Evolutionary conservation across 1,140 invertebrate genomes (phyloP).

Genomic region (Galleria mellonella): DNA sequence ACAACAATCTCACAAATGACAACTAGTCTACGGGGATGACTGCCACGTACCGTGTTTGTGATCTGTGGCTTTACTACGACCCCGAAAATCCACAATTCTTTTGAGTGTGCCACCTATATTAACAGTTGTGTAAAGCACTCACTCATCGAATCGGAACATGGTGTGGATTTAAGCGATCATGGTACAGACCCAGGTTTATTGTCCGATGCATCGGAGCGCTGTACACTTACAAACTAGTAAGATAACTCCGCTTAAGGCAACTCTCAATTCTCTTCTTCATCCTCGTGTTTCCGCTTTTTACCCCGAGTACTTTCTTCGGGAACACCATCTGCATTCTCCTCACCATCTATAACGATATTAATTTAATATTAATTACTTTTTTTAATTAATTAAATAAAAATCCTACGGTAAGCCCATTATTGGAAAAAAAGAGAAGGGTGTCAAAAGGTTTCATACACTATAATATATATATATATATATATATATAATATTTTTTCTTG

Average conservation of each 20-base stretch:
- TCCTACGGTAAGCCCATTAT: no score
- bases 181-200: constrained; percentile 39
- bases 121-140: neutral
- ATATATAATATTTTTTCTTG: no score
- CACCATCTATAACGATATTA: constrained; percentile 29
- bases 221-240: constrained; percentile 71
- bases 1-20: constrained; percentile 44
- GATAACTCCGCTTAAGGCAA: constrained; percentile 63
- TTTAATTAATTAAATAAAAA: neutral
- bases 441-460: no score
- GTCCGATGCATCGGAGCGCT: constrained; percentile 66
- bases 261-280: constrained; percentile 69
- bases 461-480: no score
- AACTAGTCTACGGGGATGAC: constrained; percentile 38
- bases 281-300: constrained; percentile 73
- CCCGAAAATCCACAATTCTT: no score
- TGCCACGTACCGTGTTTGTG: constrained; percentile 24
- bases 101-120: neutral
- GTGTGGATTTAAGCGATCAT: neutral
- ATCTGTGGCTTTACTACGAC: constrained; percentile 2
- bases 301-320: constrained; percentile 71
- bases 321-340: constrained; percentile 47
- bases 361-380: neutral
- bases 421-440: no score
- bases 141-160: neutral